Evolutionary conservation across 2,113 vertebrate species (phyloP).

Genomic region (Nyctereutes procyonoides): DNA sequence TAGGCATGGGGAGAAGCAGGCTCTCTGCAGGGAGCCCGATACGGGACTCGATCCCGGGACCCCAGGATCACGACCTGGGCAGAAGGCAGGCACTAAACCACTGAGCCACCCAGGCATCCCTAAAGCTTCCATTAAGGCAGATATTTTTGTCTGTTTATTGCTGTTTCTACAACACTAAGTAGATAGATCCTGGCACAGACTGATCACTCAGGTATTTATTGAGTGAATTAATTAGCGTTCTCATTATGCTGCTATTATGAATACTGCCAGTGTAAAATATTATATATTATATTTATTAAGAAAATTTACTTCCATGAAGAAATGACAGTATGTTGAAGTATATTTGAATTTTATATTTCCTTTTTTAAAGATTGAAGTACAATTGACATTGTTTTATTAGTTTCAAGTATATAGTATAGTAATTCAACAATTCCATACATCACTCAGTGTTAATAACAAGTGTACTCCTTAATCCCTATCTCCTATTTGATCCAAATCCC

Average conservation of each 20-base stretch:
- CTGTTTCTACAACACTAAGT: background rate
- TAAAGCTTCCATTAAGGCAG: background rate
- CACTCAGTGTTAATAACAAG: background rate
- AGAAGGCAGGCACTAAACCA: no score
- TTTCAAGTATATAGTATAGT: background rate
- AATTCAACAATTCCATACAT: background rate
- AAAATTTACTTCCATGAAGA: conserved; percentile 20
- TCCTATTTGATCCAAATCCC: background rate
- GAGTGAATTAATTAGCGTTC: background rate
- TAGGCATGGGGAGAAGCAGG: no score
- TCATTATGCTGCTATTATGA: background rate
- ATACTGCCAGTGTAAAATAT: background rate
- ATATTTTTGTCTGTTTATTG: background rate
- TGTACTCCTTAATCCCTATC: background rate
- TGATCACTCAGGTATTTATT: background rate
- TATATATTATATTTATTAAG: background rate
- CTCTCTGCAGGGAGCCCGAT: no score
- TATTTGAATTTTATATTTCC: conserved; percentile 44
- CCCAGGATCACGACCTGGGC: no score
- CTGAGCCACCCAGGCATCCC: no score
- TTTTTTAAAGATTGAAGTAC: background rate
- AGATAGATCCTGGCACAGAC: background rate
- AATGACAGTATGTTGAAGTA: background rate
- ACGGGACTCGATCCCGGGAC: no score
- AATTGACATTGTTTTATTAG: background rate